These are phyloP conservation scores for Melanotus villosus DNA, from an alignment of 2,888 invertebrate genomes.

Conservation along the genomic window DNA sequence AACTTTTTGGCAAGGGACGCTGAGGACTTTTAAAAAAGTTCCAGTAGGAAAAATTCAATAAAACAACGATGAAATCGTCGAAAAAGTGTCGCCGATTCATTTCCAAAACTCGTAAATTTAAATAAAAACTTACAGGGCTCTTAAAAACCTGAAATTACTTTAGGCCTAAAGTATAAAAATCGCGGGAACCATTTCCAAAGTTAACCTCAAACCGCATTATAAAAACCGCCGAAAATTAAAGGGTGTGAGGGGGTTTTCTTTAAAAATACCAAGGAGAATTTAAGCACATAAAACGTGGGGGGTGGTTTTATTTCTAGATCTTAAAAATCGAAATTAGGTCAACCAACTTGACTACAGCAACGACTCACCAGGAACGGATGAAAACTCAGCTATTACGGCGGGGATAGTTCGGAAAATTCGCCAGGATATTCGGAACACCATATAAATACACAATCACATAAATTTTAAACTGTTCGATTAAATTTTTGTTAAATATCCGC, in stretches of 20 bases:
- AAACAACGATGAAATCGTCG: too few relatives aligned
- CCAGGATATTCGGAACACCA: background rate
- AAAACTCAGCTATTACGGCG: slow-evolving; percentile 24
- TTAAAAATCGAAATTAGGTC: slow-evolving; percentile 48
- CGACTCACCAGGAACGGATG: slow-evolving; percentile 44
- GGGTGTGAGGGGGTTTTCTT: background rate
- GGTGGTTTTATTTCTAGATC: slow-evolving; percentile 46
- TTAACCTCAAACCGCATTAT: background rate
- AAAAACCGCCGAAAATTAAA: background rate
- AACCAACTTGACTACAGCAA: slow-evolving; percentile 45
- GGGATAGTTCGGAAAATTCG: background rate
- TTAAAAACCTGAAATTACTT: background rate
- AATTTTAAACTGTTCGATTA: background rate
- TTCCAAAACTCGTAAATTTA: too few relatives aligned
- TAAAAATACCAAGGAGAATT: background rate
- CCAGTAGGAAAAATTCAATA: too few relatives aligned
- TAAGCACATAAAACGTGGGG: slow-evolving; percentile 13
- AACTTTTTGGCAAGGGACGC: too few relatives aligned
- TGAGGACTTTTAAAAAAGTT: too few relatives aligned
- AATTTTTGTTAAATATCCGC: background rate
- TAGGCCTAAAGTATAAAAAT: slow-evolving; percentile 28
- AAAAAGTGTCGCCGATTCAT: too few relatives aligned
- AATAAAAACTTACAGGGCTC: too few relatives aligned
- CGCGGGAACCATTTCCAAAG: slow-evolving; percentile 19
- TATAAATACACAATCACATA: background rate